phyloP scores from a whole-genome alignment of 2,888 invertebrate species.

The Drosophila maculinotata region DNA sequence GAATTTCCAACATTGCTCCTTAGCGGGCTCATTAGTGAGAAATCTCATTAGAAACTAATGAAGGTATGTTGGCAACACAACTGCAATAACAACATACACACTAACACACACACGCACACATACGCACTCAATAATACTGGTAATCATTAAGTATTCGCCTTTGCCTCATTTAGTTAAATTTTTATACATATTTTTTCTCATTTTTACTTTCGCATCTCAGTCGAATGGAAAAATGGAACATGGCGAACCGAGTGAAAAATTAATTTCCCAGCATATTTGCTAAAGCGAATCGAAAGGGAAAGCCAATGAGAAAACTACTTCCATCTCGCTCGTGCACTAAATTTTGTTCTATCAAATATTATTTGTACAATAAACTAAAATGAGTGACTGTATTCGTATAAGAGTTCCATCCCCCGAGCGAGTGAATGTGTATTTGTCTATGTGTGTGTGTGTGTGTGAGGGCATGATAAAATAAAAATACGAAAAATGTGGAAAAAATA shows the following conservation, averaged over 20 bases:
- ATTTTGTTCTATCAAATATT: constrained; percentile 76
- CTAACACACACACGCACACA: constrained; percentile 14
- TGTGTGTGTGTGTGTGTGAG: constrained; percentile 40
- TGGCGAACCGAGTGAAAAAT: constrained; percentile 69
- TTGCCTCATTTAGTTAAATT: constrained; percentile 50
- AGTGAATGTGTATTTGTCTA: constrained; percentile 34
- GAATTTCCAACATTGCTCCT: constrained; percentile 45
- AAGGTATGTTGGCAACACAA: constrained; percentile 58
- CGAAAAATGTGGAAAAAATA: constrained; percentile 79
- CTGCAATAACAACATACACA: constrained; percentile 42
- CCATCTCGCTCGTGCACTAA: constrained; percentile 67
- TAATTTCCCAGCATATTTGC: constrained; percentile 59
- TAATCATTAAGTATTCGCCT: constrained; percentile 51
- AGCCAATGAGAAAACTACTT: constrained; percentile 63
- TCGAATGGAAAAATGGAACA: constrained; percentile 55
- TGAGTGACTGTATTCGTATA: constrained; percentile 45
- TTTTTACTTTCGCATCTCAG: constrained; percentile 65
- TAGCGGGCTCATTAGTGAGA: constrained; percentile 68
- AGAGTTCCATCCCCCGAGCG: constrained; percentile 63
- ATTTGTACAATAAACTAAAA: constrained; percentile 71
- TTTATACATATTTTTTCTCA: constrained; percentile 51
- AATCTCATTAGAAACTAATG: constrained; percentile 79
- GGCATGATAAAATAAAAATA: constrained; percentile 78
- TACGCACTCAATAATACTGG: constrained; percentile 17
- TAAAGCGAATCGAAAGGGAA: constrained; percentile 41